Evolutionary conservation across 2,113 vertebrate genomes (phyloP), one percentile per base, ranked within the genome.

Genomic region (Azemiops feae): DNA sequence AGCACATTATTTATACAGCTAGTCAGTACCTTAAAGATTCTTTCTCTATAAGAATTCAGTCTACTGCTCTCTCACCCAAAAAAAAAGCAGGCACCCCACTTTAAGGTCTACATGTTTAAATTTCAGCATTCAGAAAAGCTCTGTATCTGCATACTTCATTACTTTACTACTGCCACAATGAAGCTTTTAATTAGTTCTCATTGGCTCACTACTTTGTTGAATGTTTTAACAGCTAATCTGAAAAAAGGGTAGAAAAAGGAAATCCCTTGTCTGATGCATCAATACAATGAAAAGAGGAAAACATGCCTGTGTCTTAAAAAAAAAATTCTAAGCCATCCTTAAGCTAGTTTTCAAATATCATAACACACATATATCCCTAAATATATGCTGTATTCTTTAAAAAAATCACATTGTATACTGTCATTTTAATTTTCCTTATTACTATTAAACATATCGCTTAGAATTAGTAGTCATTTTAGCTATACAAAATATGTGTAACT

Each of bases 301-400:
- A 6, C 43, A 18, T 91, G 57, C 5, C 92, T 12, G n/a, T 92
- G 69, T 58, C 16, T 91, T 60, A 88, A 95, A 16, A 11, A 93
- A 55, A 9, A 50, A 9, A 50, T 1, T 7, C 47, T 50, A 50
- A 50, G 47, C 47, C 47, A 85, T 43, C 52, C 45, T 52, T 14
- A 25, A 85, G 45, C 18, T 58, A 27, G 53, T 93, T 97, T 97
- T 96, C 93, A 96, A 96, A 39, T 94, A 94, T 23, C n/a, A 12
- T 55, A 95, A 89, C 92, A 94, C 11, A 87, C 18, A 55, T 55
- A 55, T 20, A 18, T 55, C 16, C 16, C 16, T 34, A 54, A 54
- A 54, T 54, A 74, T 69, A 88, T 69, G 30, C 10, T 12, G 27
- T 64, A 22, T 92, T 50, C 22, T 64, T 64, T 52, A 23, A 50